Percentiles rank a stretch among this genome's conserved stretches.
Conservation (phyloP, 2,113 vertebrate genomes). For the Gavialis gangeticus region DNA sequence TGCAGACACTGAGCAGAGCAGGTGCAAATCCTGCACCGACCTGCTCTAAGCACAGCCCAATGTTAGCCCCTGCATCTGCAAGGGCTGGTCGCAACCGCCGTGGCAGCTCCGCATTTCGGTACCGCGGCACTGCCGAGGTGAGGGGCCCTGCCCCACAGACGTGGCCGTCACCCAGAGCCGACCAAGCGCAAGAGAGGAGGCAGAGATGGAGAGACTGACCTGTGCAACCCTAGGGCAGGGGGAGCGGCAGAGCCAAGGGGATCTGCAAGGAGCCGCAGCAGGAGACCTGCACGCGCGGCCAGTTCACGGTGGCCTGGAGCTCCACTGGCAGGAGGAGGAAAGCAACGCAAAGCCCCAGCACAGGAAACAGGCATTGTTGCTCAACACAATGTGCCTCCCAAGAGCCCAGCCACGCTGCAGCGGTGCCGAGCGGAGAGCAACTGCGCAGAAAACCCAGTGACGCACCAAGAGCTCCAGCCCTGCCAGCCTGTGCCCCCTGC, state of each 20-base stretch:
- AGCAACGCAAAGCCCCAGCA: neutral
- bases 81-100: too few species aligned
- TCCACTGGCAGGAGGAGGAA: neutral
- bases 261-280: accelerated
- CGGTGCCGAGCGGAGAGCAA: neutral
- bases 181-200: neutral
- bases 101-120: too few species aligned
- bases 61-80: too few species aligned
- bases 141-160: neutral
- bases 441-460: accelerated
- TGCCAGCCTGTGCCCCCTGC: too few species aligned
- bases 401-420: accelerated
- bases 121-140: too few species aligned
- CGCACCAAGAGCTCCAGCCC: neutral
- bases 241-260: too few species aligned
- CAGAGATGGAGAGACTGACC: neutral
- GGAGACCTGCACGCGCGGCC: accelerated
- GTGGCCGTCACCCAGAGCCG: accelerated
- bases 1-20: neutral
- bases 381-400: accelerated
- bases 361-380: neutral
- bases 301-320: neutral
- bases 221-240: too few species aligned
- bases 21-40: too few species aligned
- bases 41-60: too few species aligned